Base-by-base conservation (phyloP, 1,140 invertebrate genomes). In the Papilio glaucus region DNA sequence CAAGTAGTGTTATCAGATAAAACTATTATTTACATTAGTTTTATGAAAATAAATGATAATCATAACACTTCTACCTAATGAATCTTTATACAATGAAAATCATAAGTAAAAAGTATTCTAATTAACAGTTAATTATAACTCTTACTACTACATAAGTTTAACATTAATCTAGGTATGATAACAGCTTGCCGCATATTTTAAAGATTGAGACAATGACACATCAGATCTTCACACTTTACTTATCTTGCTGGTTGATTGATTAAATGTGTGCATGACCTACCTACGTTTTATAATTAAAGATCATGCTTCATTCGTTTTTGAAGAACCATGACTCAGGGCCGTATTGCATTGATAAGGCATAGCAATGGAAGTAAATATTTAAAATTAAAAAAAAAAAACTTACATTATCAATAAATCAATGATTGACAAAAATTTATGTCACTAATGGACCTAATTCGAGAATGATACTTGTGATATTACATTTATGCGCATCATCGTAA, bases 201-300 rank as follows among this genome's bases (percentile, higher is more conserved):
- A 57, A 24, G 8, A 57, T 57, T 6, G 6, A 53, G 45, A n/a
- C n/a, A n/a, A n/a, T 53, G 10, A 24, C 49, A 45, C 42, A 45
- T 12, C 2, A 8, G 24, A 61, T 33, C n/a, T 29, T 10, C 1
- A 15, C 13, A 15, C 13, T 38, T 39, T 21, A 15, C n/a, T 65
- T 65, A 65, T 65, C 62, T 39, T 41, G 33, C 21, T 1, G 37
- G 2, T 39, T 65, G 62, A 65, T 65, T 65, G 62, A 65, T 65
- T 65, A 65, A 12, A 0, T 65, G 62, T 39, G 37, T 38, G 39
- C 37, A 65, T 21, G 62, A 65, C 62, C 62, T 39, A 65, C 62
- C 37, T 65, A 65, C 9, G 57, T 53, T 57, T 57, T 26, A 57
- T 57, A 57, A 49, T 21, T 49, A 49, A 21, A 49, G 24, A 18